Conservation (phyloP, 2,888 invertebrate species). For the Phania funesta region DNA sequence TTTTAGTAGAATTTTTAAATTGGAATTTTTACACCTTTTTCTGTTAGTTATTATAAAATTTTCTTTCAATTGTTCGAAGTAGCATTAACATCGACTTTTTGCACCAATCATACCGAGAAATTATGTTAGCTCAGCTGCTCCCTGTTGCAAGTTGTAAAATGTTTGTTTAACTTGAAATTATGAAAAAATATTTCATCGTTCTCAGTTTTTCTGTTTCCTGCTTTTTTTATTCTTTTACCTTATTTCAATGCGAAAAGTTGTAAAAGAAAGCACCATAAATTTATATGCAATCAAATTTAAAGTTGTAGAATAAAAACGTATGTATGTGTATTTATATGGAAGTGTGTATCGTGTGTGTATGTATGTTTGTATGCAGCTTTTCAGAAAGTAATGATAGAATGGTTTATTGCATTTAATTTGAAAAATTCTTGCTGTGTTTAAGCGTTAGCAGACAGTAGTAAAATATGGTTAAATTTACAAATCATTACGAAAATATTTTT, state of each 20-base stretch:
- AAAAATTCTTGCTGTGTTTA: background rate
- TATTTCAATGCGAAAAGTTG: background rate
- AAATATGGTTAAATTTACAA: conserved; percentile 26
- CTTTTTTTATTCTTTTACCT: background rate
- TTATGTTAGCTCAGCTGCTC: background rate
- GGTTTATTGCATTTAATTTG: conserved; percentile 16
- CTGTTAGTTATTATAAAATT: no score
- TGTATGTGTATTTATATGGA: no score
- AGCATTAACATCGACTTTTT: no score
- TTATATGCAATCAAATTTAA: no score
- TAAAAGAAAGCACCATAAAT: no score
- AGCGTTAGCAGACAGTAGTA: background rate
- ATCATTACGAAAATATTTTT: conserved; percentile 19
- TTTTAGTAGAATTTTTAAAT: no score
- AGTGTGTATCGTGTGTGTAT: background rate
- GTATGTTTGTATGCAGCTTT: background rate
- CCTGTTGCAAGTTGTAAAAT: conserved; percentile 19
- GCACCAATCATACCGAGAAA: no score
- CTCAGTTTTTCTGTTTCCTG: background rate
- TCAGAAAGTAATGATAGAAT: conserved; percentile 2
- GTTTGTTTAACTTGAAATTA: conserved; percentile 22
- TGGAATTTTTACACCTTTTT: no score
- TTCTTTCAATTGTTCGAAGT: no score
- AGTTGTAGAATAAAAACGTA: no score
- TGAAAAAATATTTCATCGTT: conserved; percentile 1